Evolutionary conservation across 2,797 vertebrate genomes (phyloP).

Genomic region (Bryconaethiops microstoma): DNA sequence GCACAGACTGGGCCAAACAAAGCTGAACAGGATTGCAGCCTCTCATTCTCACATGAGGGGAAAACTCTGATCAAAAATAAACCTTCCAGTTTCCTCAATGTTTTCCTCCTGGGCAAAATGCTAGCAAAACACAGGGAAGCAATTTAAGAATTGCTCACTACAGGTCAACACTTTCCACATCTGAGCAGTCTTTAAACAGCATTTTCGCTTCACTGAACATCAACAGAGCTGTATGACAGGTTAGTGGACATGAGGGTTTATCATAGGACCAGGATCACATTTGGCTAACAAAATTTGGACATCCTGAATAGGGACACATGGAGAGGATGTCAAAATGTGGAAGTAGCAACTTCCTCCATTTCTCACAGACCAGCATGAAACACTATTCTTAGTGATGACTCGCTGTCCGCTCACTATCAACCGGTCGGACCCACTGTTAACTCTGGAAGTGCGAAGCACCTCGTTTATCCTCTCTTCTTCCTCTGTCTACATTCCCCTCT

Average conservation of each 20-base stretch:
- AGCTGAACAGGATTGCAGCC: neutral
- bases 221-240: neutral
- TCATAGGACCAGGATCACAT: constrained; percentile 1
- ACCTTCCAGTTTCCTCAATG: neutral
- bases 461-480: constrained; percentile 57
- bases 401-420: constrained; percentile 31
- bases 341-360: constrained; percentile 53
- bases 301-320: constrained; percentile 25
- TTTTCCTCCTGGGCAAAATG: neutral
- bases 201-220: neutral
- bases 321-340: constrained; percentile 38
- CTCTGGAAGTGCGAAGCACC: constrained; percentile 48
- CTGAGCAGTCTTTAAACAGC: neutral
- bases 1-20: neutral
- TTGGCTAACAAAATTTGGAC: constrained; percentile 33
- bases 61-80: neutral
- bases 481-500: constrained; percentile 39
- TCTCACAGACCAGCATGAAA: constrained; percentile 53
- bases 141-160: neutral
- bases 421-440: constrained; percentile 26
- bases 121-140: neutral
- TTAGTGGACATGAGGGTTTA: constrained; percentile 6
- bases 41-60: neutral
- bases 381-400: constrained; percentile 59
- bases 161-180: neutral